These are phyloP conservation scores for Passer domesticus DNA, from an alignment of 2,113 vertebrate genomes.

Conservation along the genomic window DNA sequence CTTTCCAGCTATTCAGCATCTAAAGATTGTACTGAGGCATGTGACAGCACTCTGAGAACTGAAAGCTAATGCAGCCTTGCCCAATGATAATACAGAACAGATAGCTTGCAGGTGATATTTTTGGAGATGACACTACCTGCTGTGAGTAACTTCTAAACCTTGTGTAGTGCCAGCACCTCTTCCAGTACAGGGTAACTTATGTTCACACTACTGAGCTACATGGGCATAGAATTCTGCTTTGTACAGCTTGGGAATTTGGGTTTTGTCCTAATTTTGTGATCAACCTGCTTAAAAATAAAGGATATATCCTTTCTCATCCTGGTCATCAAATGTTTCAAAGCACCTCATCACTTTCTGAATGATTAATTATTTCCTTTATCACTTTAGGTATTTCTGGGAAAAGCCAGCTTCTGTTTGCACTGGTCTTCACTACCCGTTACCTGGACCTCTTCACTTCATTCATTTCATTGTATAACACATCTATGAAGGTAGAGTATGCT, in stretches of 20 bases:
- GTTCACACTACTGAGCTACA: accelerated
- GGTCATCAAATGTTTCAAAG: neutral
- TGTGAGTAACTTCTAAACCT: neutral
- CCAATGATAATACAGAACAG: neutral
- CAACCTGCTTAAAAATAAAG: neutral
- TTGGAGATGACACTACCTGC: neutral
- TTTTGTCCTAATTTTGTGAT: neutral
- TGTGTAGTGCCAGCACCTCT: neutral
- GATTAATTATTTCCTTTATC: slow-evolving; percentile 59
- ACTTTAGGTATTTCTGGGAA: slow-evolving; percentile 95
- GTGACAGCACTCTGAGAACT: neutral
- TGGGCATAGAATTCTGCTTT: neutral
- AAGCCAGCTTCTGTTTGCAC: slow-evolving; percentile 96
- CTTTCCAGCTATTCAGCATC: neutral
- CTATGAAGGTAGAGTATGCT: slow-evolving; percentile 92
- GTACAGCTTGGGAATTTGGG: neutral
- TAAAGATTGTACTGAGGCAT: neutral
- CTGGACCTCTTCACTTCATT: slow-evolving; percentile 97
- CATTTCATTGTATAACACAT: slow-evolving; percentile 98
- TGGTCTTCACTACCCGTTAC: slow-evolving; percentile 98
- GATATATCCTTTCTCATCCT: neutral
- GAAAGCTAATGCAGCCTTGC: neutral
- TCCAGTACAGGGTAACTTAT: neutral
- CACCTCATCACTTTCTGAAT: neutral
- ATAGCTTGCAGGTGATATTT: neutral